Percentiles rank a stretch among this genome's conserved stretches.
Conservation (phyloP, 37 sponge, comb jelly and placozoan genomes). For the Theonella swinhoei region DNA sequence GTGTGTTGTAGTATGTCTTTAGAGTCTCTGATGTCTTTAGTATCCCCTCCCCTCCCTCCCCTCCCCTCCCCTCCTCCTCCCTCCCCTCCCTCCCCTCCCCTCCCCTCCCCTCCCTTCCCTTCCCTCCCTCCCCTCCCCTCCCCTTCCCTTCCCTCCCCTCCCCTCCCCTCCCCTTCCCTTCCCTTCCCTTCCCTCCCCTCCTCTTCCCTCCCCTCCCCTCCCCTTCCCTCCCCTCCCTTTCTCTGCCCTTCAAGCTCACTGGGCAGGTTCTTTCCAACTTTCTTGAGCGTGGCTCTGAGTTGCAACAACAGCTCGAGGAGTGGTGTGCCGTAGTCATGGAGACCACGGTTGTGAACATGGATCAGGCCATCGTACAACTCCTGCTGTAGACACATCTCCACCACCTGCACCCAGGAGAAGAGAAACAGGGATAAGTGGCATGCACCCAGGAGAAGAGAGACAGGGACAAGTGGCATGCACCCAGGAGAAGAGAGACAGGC, state of each 20-base stretch:
- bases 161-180: too few species aligned
- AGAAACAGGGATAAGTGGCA: background rate
- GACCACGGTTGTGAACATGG: conserved; percentile 80
- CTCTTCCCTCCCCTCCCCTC: too few species aligned
- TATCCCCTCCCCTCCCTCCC: too few species aligned
- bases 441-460: background rate
- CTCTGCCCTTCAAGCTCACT: conserved; percentile 40
- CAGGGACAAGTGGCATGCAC: background rate
- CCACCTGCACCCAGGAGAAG: conserved; percentile 34
- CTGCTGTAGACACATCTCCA: conserved; percentile 77
- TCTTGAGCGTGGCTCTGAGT: conserved; percentile 59
- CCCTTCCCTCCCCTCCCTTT: background rate
- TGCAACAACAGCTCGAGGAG: conserved; percentile 77
- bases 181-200: too few species aligned
- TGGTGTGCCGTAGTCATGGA: conserved; percentile 85
- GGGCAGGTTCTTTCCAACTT: conserved; percentile 34
- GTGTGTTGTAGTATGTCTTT: too few species aligned
- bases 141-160: too few species aligned
- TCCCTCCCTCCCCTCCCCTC: too few species aligned
- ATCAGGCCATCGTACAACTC: conserved; percentile 84
- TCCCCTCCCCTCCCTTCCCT: too few species aligned
- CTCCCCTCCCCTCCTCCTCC: too few species aligned
- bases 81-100: too few species aligned
- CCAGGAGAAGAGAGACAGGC: background rate
- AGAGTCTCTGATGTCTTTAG: too few species aligned